phyloP scores from a whole-genome alignment of 23 tunicate genomes.

The Ascidia mentula region DNA sequence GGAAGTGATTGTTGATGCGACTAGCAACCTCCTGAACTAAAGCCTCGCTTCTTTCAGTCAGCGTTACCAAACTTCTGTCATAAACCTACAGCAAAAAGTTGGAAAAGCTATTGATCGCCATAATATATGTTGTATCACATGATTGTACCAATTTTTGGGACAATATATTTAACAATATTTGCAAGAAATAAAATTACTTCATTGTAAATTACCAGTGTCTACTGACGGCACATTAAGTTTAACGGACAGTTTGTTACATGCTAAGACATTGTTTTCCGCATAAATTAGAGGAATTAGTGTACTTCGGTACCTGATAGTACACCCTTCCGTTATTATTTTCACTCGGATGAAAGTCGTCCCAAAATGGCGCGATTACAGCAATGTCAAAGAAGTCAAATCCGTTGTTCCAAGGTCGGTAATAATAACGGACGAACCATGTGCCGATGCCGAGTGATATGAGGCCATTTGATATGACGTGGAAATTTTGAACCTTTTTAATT shows the following conservation, averaged over 20 bases:
- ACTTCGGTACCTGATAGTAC: slow-evolving; percentile 8
- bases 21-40: neutral
- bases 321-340: slow-evolving; percentile 14
- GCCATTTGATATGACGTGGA: slow-evolving; percentile 30
- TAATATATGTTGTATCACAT: no score
- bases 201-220: no score
- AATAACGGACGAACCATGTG: slow-evolving; percentile 7
- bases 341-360: slow-evolving; percentile 37
- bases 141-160: no score
- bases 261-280: no score
- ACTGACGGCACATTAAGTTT: no score
- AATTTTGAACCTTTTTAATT: neutral
- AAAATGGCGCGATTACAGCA: slow-evolving; percentile 22
- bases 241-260: no score
- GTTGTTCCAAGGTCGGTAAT: slow-evolving; percentile 15
- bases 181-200: no score
- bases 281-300: no score
- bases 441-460: slow-evolving; percentile 17
- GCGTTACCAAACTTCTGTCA: neutral
- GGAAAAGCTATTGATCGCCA: no score
- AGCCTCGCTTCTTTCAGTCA: slow-evolving; percentile 1
- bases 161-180: no score
- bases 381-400: neutral
- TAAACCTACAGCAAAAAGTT: neutral
- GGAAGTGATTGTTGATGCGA: neutral